These are phyloP conservation scores for Mormyrus hasselquistii DNA, from an alignment of 2,797 vertebrate species.

Conservation along the genomic window DNA sequence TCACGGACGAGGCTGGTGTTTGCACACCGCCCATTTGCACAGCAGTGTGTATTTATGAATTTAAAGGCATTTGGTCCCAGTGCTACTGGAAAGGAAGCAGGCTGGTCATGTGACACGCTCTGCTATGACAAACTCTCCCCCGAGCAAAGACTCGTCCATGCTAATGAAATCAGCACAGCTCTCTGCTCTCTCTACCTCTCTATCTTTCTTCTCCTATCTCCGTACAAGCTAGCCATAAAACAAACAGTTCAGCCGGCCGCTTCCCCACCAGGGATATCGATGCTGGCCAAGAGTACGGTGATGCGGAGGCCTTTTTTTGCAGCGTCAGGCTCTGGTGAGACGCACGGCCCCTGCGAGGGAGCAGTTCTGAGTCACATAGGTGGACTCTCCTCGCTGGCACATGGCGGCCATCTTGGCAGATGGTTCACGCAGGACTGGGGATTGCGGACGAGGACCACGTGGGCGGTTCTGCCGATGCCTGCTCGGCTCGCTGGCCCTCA, in stretches of 20 bases:
- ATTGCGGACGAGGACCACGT: not conserved
- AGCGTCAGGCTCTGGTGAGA: not conserved
- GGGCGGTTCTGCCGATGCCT: not conserved
- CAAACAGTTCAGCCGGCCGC: not conserved
- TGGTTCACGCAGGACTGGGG: not conserved
- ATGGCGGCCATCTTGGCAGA: not conserved
- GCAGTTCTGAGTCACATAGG: not conserved
- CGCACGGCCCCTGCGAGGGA: not conserved
- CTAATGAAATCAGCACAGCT: not conserved
- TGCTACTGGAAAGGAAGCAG: not conserved
- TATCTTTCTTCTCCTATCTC: not conserved
- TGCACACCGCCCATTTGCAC: not conserved
- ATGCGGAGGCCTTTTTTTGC: not conserved
- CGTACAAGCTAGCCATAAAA: not conserved
- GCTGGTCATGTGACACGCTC: conserved; percentile 5
- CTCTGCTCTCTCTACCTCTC: not conserved
- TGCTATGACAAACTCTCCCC: not conserved
- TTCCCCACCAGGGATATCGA: not conserved
- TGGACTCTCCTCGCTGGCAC: not conserved
- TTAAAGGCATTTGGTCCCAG: conserved; percentile 8
- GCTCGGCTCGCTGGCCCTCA: not conserved
- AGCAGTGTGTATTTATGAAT: not conserved
- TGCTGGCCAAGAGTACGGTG: not conserved
- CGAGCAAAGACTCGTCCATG: not conserved
- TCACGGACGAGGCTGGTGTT: not conserved